Percentiles rank a stretch among this genome's conserved stretches.
Conservation (phyloP, 2,797 vertebrate genomes). For the Tinamus major region DNA sequence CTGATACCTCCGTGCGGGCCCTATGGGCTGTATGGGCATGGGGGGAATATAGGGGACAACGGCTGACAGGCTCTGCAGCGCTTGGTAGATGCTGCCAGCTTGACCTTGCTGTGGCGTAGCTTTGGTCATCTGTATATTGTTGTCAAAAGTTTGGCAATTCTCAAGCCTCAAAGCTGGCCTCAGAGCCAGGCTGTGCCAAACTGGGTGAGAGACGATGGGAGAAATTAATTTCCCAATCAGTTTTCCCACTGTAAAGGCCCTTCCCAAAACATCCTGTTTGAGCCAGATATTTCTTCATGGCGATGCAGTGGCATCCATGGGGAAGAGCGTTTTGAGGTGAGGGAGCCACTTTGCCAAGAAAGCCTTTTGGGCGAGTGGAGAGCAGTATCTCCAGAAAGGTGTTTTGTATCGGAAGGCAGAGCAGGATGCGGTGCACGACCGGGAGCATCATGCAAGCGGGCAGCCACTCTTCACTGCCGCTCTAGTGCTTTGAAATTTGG, state of each 20-base stretch:
- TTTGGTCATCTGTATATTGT: accelerated
- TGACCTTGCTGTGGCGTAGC: accelerated
- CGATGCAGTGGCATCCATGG: accelerated
- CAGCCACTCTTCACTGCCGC: not conserved
- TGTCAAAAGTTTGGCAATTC: not conserved
- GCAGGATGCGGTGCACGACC: not conserved
- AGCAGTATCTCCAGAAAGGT: accelerated
- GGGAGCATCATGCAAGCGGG: accelerated
- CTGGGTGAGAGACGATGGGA: not conserved
- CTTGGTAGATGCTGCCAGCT: not conserved
- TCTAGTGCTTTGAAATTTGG: not conserved
- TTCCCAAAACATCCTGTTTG: accelerated
- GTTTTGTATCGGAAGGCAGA: not conserved
- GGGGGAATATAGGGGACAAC: too few species aligned
- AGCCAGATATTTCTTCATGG: accelerated
- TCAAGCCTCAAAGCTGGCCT: accelerated
- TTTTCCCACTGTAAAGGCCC: accelerated
- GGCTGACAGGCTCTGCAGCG: too few species aligned
- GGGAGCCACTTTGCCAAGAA: accelerated
- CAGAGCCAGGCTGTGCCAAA: accelerated
- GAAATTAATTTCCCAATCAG: accelerated
- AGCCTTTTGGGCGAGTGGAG: too few species aligned
- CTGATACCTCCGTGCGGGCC: too few species aligned
- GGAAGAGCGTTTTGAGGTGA: accelerated
- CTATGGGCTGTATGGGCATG: too few species aligned